Conservation (phyloP, 2,797 vertebrate species). For the Hoplostethus atlanticus region DNA sequence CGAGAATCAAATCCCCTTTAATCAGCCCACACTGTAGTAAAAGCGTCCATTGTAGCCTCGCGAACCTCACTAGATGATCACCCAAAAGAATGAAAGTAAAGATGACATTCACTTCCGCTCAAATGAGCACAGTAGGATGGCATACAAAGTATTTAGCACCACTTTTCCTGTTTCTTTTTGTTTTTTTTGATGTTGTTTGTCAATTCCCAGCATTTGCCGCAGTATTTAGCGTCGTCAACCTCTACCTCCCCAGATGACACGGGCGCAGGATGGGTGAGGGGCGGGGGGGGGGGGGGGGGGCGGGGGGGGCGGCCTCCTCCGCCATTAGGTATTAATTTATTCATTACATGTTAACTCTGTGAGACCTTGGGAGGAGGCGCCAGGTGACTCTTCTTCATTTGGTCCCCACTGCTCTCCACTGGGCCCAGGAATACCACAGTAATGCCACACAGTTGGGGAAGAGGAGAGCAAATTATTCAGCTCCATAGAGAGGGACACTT, state of each 20-base stretch:
- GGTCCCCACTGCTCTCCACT: slow-evolving; percentile 79
- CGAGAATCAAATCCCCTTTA: slow-evolving; percentile 62
- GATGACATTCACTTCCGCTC: slow-evolving; percentile 76
- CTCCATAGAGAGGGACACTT: slow-evolving; percentile 77
- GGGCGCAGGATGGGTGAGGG: slow-evolving; percentile 61
- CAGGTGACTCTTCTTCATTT: slow-evolving; percentile 86
- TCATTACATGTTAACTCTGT: slow-evolving; percentile 88
- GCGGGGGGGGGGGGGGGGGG: slow-evolving; percentile 36
- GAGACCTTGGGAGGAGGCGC: slow-evolving; percentile 79
- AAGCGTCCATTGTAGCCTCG: slow-evolving; percentile 48
- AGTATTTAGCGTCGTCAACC: slow-evolving; percentile 66
- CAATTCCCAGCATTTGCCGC: slow-evolving; percentile 68
- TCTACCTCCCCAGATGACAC: slow-evolving; percentile 64
- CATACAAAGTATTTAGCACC: slow-evolving; percentile 76
- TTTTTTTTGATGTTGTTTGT: slow-evolving; percentile 78
- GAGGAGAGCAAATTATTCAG: slow-evolving; percentile 82
- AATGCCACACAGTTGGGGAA: slow-evolving; percentile 82
- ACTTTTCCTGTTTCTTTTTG: slow-evolving; percentile 46
- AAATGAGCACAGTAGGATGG: slow-evolving; percentile 74
- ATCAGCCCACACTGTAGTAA: slow-evolving; percentile 71
- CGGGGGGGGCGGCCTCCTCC: slow-evolving; percentile 54
- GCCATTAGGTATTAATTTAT: slow-evolving; percentile 89
- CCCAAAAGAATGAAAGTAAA: slow-evolving; percentile 68
- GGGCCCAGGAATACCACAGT: slow-evolving; percentile 76
- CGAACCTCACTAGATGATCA: slow-evolving; percentile 62